phyloP scores from a whole-genome alignment of 1,140 invertebrate genomes.

The Drosophila bipectinata region DNA sequence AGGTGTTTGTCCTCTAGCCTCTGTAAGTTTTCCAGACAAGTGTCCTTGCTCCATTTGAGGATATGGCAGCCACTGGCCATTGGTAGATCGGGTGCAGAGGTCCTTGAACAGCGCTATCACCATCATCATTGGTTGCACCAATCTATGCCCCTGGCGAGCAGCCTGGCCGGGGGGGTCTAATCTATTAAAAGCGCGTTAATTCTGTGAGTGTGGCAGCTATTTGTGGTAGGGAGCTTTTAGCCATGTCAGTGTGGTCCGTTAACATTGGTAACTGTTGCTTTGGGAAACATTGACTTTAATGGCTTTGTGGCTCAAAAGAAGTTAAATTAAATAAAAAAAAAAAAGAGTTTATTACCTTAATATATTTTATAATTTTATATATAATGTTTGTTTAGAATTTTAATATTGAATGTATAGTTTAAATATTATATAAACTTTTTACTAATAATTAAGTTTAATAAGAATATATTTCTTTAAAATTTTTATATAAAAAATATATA shows the following conservation, averaged over 20 bases:
- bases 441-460: no score
- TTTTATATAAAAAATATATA: background rate
- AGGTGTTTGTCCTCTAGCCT: constrained; percentile 51
- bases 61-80: background rate
- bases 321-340: constrained; percentile 1
- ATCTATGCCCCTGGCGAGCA: constrained; percentile 18
- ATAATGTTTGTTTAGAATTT: no score
- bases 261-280: constrained; percentile 57
- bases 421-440: no score
- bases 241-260: constrained; percentile 12
- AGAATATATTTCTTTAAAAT: background rate
- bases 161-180: constrained; percentile 14
- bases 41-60: constrained; percentile 41
- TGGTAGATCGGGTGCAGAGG: constrained; percentile 30
- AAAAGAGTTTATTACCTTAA: background rate
- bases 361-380: background rate
- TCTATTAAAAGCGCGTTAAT: constrained; percentile 53
- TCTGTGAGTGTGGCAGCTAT: constrained; percentile 33
- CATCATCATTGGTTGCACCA: constrained; percentile 20
- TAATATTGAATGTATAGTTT: no score
- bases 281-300: constrained; percentile 41
- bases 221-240: constrained; percentile 32
- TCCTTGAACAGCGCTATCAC: constrained; percentile 25
- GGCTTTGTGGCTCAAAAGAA: constrained; percentile 13
- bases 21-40: constrained; percentile 52